These are phyloP conservation scores for Sussaba pulchella DNA, from an alignment of 2,888 invertebrate species.

Conservation along the genomic window DNA sequence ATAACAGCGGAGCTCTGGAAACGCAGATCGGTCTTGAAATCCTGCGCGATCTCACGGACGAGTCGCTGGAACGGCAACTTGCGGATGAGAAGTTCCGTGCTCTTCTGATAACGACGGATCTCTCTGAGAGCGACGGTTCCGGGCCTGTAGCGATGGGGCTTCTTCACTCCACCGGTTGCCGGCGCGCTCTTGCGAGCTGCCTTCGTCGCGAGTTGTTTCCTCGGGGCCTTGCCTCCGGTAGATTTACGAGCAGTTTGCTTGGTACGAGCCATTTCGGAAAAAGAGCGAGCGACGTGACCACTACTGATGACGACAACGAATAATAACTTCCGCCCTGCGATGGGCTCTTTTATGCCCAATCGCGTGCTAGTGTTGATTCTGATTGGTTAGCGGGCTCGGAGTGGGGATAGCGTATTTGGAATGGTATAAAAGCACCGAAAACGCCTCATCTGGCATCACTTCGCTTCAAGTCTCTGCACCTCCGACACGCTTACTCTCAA, in stretches of 20 bases:
- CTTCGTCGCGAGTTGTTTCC: conserved; percentile 90
- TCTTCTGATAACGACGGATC: conserved; percentile 90
- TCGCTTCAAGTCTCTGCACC: no score
- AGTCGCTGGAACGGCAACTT: conserved; percentile 91
- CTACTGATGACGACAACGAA: no score
- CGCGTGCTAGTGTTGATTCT: no score
- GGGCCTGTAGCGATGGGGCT: conserved; percentile 89
- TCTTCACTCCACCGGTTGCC: conserved; percentile 90
- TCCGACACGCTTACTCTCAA: no score
- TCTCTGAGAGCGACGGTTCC: conserved; percentile 90
- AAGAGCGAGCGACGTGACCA: no score
- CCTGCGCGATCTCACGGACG: conserved; percentile 91
- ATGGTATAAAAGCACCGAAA: no score
- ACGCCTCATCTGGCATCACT: no score
- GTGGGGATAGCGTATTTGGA: no score
- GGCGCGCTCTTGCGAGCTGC: conserved; percentile 89
- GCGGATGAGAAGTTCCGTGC: conserved; percentile 89
- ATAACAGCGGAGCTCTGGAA: conserved; percentile 91
- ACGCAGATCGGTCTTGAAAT: conserved; percentile 89
- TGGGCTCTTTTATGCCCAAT: no score
- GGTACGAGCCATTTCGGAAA: conserved; percentile 83
- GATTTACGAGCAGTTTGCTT: conserved; percentile 91
- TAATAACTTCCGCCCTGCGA: no score
- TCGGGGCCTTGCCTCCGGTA: conserved; percentile 90
- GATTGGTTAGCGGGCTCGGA: no score